Percentiles rank a stretch among this genome's conserved stretches.
Evolutionary conservation across 2,113 vertebrate genomes (phyloP).

Genomic region (Maccullochella peelii): DNA sequence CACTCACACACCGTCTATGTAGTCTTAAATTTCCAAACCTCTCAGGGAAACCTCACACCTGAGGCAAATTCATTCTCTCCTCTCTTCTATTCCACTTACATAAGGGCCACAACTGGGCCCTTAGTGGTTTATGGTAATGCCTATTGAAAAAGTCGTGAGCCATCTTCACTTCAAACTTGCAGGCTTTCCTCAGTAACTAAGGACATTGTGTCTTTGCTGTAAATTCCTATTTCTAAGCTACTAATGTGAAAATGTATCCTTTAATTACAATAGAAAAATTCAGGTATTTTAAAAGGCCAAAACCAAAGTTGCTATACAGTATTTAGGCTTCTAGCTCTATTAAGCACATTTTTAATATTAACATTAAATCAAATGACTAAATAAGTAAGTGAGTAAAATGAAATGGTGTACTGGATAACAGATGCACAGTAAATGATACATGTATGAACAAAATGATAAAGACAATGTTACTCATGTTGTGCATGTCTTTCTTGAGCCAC

Average conservation of each 20-base stretch:
- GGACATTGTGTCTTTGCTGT: neutral
- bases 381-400: too few species aligned
- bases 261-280: neutral
- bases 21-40: conserved; percentile 63
- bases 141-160: conserved; percentile 48
- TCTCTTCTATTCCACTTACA: conserved; percentile 67
- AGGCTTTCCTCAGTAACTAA: conserved; percentile 19
- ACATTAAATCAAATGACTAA: neutral
- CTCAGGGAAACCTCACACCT: conserved; percentile 75
- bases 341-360: neutral
- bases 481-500: neutral
- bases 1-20: conserved; percentile 29
- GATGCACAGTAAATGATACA: neutral
- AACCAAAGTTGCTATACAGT: neutral
- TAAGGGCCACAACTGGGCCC: conserved; percentile 69
- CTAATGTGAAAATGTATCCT: neutral
- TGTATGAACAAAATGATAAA: neutral
- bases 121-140: conserved; percentile 69
- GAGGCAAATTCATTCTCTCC: conserved; percentile 70
- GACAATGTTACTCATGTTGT: neutral
- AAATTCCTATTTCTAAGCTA: neutral
- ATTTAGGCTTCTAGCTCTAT: neutral
- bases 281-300: neutral
- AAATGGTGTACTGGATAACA: neutral
- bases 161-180: conserved; percentile 50